These are phyloP conservation scores for Maccullochella peelii DNA, from an alignment of 2,113 vertebrate species.

Conservation along the genomic window DNA sequence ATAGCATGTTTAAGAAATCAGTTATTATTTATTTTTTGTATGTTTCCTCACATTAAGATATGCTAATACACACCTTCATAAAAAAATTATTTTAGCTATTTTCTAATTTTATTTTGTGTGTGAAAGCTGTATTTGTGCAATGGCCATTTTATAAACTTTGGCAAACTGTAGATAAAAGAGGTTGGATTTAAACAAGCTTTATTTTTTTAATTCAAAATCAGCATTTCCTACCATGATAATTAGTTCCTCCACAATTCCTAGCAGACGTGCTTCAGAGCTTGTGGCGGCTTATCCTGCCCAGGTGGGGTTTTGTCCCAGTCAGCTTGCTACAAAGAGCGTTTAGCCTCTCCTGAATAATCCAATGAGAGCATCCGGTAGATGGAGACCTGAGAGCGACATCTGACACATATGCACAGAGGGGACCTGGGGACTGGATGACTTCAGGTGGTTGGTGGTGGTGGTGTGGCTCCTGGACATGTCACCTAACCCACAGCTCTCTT, in stretches of 20 bases:
- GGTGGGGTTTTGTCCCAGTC: conserved; percentile 79
- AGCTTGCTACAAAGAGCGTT: conserved; percentile 81
- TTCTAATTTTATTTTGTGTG: not conserved
- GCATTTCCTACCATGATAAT: not conserved
- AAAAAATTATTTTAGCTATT: not conserved
- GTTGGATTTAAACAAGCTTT: not conserved
- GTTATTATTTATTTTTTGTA: not conserved
- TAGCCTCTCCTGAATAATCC: conserved; percentile 86
- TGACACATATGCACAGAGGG: conserved; percentile 69
- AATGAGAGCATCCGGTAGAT: conserved; percentile 80
- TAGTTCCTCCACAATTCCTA: not conserved
- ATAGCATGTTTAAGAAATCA: too few relatives aligned
- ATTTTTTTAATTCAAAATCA: not conserved
- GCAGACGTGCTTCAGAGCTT: conserved; percentile 39
- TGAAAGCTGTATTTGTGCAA: not conserved
- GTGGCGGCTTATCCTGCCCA: conserved; percentile 54
- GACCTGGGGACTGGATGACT: conserved; percentile 65
- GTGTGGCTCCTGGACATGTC: conserved; percentile 69
- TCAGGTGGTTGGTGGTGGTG: conserved; percentile 57
- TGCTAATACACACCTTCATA: not conserved
- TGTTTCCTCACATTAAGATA: not conserved
- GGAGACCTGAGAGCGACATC: conserved; percentile 80
- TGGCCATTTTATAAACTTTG: too few relatives aligned
- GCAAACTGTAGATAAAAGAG: not conserved
- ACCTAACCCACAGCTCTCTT: conserved; percentile 68